Base-by-base conservation (phyloP, 2,113 vertebrate species). In the Melozone crissalis region DNA sequence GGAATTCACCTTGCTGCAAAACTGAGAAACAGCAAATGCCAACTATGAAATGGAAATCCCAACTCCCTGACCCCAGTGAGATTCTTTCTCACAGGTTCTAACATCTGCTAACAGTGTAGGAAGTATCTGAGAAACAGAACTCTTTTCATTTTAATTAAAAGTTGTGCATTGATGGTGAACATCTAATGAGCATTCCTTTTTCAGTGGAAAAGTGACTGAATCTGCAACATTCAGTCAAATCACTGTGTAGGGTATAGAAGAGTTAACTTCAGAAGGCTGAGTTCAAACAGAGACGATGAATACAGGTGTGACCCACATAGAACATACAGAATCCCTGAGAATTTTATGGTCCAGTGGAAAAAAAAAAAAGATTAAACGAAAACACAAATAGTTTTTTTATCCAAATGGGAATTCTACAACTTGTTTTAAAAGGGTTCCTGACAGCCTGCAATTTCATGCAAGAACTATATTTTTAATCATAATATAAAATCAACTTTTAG, bases 31-130 rank as follows among this genome's bases (percentile, higher is more conserved):
- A 0, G 61, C 65, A 89, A 68, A 84, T 79, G 75, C 35, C 67
- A 69, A 7, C 35, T 80, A 94, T 82, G 46, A 91, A 84, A 94
- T 47, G 57, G 30, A 94, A 95, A 94, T 95, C 61, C 65, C 61
- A 94, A 21, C 27, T 74, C 78, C 46, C 30, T 76, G 84, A 90
- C 71, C 55, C 73, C 39, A 87, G 8, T 23, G 37, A 65, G 33
- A 59, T 63, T 83, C 62, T 90, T 43, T 16, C 37, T 71, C 51
- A 21, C 27, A 15, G 7, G 10, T 37, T 90, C 43, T 59, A 37
- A 62, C 43, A 78, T 5, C 78, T 73, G 67, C 35, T 67, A 87
- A 51, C 30, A 69, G 46, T 5, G 4, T 46, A 77, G 24, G 44
- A 57, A 73, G 41, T 31, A 59, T 16, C 13, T 43, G 30, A 91